Evolutionary conservation across 2,797 vertebrate genomes (phyloP), one percentile per base, ranked within the genome.

Genomic region (Petrocephalus sullivani): DNA sequence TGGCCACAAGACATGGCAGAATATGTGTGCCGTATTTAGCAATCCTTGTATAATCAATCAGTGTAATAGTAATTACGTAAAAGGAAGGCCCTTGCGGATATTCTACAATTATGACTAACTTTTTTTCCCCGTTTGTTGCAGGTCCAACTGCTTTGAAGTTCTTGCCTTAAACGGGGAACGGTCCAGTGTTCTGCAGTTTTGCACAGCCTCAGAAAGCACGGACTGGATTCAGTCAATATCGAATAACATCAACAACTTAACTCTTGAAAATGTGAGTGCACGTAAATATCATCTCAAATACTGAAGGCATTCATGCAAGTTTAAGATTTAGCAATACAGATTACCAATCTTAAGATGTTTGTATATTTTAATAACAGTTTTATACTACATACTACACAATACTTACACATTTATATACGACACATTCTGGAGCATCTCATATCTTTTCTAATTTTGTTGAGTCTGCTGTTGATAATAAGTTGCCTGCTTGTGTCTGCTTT

Each of bases 151-250:
- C 91, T 98, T 99, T 93, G 96, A 98, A 95, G 95, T 99, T 87
- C 94, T 97, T 91, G 95, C 97, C 92, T 94, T 97, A 91, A 96
- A 98, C 91, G 97, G 95, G 93, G 93, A 95, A 92, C 94, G 95
- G 94, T 94, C 96, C 91, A 97, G 96, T 89, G 93, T 97, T 95
- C 97, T 98, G 89, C 97, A 97, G 92, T 98, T 97, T 93, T 96
- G 96, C 95, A 96, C 97, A 71, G 95, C 96, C 90, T 96, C 96
- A 92, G 98, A 99, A 93, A 96, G 96, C 94, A 94, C 95, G 51
- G 98, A 98, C 94, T 99, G 98, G 98, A 96, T 99, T 91, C 96
- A 96, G 94, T 96, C 97, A 90, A 95, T 99, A 95, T 97, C 97
- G 85, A 95, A 96, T 90, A 98, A 98, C 94, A 97, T 98, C 94